Evolutionary conservation across 1,140 invertebrate genomes (phyloP).

Genomic region (Drosophila sechellia): DNA sequence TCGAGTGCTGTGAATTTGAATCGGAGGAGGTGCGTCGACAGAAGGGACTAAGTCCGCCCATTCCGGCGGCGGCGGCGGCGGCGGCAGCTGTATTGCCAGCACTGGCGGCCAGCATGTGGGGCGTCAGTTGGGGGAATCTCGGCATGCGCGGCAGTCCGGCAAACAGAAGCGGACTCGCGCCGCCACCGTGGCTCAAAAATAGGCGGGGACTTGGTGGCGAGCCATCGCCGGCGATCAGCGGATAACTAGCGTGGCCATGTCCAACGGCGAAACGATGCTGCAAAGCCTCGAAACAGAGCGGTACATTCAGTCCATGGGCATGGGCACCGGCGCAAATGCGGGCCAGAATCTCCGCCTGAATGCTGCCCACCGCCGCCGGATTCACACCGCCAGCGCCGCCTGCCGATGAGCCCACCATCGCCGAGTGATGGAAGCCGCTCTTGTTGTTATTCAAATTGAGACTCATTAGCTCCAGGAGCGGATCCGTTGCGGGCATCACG

Average conservation of each 20-base stretch:
- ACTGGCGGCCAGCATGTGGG: constrained; percentile 66
- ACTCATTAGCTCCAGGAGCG: constrained; percentile 73
- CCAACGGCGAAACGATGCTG: constrained; percentile 84
- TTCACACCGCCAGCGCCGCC: not conserved
- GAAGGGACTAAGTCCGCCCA: constrained; percentile 73
- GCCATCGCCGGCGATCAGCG: constrained; percentile 12
- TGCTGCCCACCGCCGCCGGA: constrained; percentile 73
- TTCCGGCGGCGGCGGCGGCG: not conserved
- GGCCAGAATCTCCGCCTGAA: constrained; percentile 93
- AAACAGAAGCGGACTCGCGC: constrained; percentile 85
- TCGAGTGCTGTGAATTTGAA: constrained; percentile 81
- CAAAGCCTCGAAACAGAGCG: constrained; percentile 86
- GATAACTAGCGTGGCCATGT: constrained; percentile 42
- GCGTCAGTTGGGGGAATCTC: constrained; percentile 74
- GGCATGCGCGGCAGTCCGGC: constrained; percentile 85
- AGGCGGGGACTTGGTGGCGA: constrained; percentile 60
- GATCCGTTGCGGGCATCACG: constrained; percentile 73
- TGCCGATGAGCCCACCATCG: not conserved
- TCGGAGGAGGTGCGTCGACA: constrained; percentile 82
- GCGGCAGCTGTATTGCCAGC: constrained; percentile 1
- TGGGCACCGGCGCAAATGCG: constrained; percentile 89
- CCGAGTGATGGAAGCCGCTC: constrained; percentile 42
- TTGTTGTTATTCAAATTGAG: constrained; percentile 83
- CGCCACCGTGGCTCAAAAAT: constrained; percentile 80
- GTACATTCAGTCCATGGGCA: constrained; percentile 85